These are phyloP conservation scores for Strigops habroptila DNA, from an alignment of 2,113 vertebrate genomes.

Conservation along the genomic window DNA sequence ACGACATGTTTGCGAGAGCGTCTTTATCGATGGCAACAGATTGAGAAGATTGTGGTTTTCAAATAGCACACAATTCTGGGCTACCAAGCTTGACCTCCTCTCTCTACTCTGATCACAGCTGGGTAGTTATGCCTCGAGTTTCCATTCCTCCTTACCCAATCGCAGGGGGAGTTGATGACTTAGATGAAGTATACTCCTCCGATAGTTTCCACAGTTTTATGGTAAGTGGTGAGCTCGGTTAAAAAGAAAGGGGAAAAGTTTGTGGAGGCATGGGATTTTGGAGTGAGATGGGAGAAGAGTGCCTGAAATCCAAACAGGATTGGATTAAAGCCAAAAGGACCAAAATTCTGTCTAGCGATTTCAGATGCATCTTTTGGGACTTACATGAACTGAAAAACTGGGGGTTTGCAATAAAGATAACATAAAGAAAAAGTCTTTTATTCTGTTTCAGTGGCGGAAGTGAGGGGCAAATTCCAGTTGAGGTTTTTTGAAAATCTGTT, in stretches of 20 bases:
- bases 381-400: neutral
- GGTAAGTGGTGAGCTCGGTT: conserved; percentile 72
- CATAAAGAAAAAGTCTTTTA: neutral
- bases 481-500: neutral
- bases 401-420: neutral
- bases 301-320: neutral
- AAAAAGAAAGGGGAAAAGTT: neutral
- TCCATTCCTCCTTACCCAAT: conserved; percentile 96
- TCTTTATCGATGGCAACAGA: conserved; percentile 98
- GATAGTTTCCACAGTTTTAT: conserved; percentile 91
- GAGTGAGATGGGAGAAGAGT: neutral
- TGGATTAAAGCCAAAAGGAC: neutral
- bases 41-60: conserved; percentile 98
- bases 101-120: conserved; percentile 97
- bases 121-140: conserved; percentile 97
- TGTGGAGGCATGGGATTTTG: neutral
- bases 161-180: conserved; percentile 93
- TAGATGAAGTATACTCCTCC: conserved; percentile 98
- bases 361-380: neutral
- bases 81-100: conserved; percentile 92
- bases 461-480: neutral
- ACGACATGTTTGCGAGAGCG: conserved; percentile 94
- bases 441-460: neutral
- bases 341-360: neutral
- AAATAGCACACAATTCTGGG: conserved; percentile 93